Evolutionary conservation across 2,113 vertebrate species (phyloP).

Genomic region (Gallinago jamesoni): DNA sequence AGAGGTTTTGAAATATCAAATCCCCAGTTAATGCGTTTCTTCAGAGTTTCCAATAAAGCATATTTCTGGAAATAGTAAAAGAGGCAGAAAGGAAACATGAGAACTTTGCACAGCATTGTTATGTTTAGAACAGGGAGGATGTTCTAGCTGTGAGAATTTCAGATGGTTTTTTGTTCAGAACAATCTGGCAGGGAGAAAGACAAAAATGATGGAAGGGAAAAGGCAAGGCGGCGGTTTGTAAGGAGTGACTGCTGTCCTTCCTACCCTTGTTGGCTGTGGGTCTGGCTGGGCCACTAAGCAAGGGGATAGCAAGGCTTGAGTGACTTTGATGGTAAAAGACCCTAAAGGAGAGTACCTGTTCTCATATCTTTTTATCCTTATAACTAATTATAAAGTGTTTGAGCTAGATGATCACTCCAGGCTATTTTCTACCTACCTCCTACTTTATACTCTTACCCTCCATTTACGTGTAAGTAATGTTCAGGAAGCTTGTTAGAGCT

Average conservation of each 20-base stretch:
- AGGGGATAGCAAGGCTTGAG: neutral
- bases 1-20: neutral
- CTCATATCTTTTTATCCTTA: neutral
- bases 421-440: neutral
- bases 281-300: neutral
- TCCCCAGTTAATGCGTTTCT: neutral
- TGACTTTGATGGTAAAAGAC: neutral
- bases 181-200: neutral
- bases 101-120: neutral
- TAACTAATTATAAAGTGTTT: neutral
- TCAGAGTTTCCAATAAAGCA: neutral
- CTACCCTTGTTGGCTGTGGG: neutral
- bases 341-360: neutral
- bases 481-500: neutral
- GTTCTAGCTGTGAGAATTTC: conserved; percentile 2
- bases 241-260: neutral
- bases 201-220: neutral
- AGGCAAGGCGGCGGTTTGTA: neutral
- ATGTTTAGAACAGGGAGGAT: neutral
- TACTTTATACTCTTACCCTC: neutral
- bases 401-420: neutral
- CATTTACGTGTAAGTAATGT: neutral
- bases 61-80: neutral
- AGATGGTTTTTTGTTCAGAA: neutral
- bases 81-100: neutral